Conservation (phyloP, 2,888 invertebrate species). For the Bellardia pandia region DNA sequence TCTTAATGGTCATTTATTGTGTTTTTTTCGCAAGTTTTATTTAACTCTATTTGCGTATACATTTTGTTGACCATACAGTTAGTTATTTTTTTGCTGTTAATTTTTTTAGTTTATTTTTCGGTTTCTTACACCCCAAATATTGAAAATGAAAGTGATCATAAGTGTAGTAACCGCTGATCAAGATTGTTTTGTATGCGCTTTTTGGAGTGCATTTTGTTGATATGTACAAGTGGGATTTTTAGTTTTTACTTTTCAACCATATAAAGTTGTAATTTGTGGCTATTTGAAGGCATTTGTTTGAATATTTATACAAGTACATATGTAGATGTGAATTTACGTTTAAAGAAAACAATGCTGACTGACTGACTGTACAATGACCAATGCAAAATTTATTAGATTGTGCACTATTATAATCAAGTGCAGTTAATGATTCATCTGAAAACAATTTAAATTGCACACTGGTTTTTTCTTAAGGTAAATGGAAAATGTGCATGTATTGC, state of each 20-base stretch:
- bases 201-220: slow-evolving; percentile 11
- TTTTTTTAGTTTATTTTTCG: slow-evolving; percentile 13
- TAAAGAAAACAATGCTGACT: slow-evolving; percentile 18
- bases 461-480: background rate
- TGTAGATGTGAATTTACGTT: background rate
- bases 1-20: slow-evolving; percentile 25
- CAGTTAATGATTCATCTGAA: slow-evolving; percentile 35
- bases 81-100: background rate
- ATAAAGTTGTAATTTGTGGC: slow-evolving; percentile 35
- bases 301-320: slow-evolving; percentile 1
- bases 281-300: background rate
- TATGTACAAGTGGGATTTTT: background rate
- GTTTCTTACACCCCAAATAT: slow-evolving; percentile 56
- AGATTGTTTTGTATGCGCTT: slow-evolving; percentile 42
- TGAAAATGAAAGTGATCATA: slow-evolving; percentile 65
- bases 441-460: slow-evolving; percentile 36
- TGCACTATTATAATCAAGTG: slow-evolving; percentile 39
- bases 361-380: slow-evolving; percentile 47
- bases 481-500: background rate
- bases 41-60: slow-evolving; percentile 1
- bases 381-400: background rate
- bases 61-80: slow-evolving; percentile 1
- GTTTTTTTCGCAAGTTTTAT: background rate
- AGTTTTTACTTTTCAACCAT: slow-evolving; percentile 12
- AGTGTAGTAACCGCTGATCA: slow-evolving; percentile 48